These are phyloP conservation scores for Streptopelia turtur DNA, from an alignment of 2,797 vertebrate genomes.

Conservation along the genomic window DNA sequence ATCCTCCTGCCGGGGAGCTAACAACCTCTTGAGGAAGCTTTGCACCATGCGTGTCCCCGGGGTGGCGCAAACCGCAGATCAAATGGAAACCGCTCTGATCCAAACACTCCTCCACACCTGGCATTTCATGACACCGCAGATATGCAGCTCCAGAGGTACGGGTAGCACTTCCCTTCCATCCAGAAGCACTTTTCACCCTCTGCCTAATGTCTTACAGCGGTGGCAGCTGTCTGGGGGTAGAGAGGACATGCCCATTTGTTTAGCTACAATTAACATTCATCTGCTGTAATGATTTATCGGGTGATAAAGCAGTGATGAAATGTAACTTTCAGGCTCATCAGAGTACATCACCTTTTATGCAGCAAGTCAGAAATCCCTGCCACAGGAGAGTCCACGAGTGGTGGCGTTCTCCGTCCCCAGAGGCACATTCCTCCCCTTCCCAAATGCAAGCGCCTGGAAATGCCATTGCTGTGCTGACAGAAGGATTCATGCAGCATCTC, in stretches of 20 bases:
- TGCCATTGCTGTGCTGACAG: constrained; percentile 69
- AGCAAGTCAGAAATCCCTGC: constrained; percentile 59
- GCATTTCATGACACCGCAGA: constrained; percentile 33
- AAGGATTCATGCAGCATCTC: constrained; percentile 73
- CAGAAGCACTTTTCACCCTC: constrained; percentile 58
- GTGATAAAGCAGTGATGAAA: constrained; percentile 71
- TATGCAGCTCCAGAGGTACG: background rate
- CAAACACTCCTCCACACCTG: constrained; percentile 48
- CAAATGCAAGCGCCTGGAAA: constrained; percentile 66
- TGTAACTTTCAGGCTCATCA: constrained; percentile 65
- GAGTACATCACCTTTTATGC: constrained; percentile 62
- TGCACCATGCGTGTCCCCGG: background rate
- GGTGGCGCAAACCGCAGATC: background rate
- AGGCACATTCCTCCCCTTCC: constrained; percentile 58
- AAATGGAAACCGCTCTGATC: constrained; percentile 30
- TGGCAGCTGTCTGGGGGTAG: constrained; percentile 67
- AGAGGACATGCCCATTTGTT: constrained; percentile 68
- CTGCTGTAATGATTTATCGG: constrained; percentile 66
- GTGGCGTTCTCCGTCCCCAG: constrained; percentile 42
- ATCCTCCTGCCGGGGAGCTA: background rate
- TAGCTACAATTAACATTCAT: constrained; percentile 73
- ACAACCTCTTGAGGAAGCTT: background rate
- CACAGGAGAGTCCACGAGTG: constrained; percentile 1
- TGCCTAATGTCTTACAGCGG: constrained; percentile 63
- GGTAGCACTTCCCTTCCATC: constrained; percentile 20